A percentile compares a stretch with the other conserved stretches of the same genome.
Conservation (phyloP, 2,113 vertebrate genomes). For the Shinisaurus crocodilurus region DNA sequence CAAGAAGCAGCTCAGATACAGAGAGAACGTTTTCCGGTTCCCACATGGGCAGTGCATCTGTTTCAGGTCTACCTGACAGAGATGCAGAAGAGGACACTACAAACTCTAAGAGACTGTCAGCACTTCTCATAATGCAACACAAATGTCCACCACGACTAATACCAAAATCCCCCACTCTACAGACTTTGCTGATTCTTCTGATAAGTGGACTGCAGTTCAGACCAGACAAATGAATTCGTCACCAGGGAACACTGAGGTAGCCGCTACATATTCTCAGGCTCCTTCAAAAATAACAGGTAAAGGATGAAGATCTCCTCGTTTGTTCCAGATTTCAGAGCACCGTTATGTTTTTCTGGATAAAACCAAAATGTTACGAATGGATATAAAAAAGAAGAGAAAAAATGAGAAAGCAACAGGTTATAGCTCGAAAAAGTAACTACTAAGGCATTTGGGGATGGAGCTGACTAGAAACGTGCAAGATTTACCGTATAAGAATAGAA, state of each 20-base stretch:
- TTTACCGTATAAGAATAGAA: background rate
- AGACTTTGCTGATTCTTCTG: slow-evolving; percentile 1
- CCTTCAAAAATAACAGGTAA: slow-evolving; percentile 35
- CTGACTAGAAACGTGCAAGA: background rate
- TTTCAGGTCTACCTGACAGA: slow-evolving; percentile 65
- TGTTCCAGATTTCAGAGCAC: background rate
- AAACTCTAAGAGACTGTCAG: slow-evolving; percentile 56
- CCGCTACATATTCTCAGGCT: background rate
- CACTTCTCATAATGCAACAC: slow-evolving; percentile 7
- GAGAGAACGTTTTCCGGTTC: background rate
- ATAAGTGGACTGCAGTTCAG: background rate
- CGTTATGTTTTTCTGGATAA: background rate
- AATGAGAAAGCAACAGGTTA: background rate
- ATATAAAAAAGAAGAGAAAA: background rate
- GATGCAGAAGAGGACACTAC: slow-evolving; percentile 61
- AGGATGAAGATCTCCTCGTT: background rate
- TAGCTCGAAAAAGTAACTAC: background rate
- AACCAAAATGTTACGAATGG: background rate
- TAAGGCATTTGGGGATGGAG: background rate
- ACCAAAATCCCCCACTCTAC: slow-evolving; percentile 2
- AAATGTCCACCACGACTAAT: background rate
- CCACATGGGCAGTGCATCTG: slow-evolving; percentile 50
- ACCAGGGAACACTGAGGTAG: background rate
- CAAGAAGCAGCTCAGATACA: background rate
- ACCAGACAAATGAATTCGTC: background rate